Percentiles rank a stretch among this genome's conserved stretches.
These are phyloP conservation scores for Aphodius granarius DNA, from an alignment of 2,888 invertebrate species.

Conservation along the genomic window DNA sequence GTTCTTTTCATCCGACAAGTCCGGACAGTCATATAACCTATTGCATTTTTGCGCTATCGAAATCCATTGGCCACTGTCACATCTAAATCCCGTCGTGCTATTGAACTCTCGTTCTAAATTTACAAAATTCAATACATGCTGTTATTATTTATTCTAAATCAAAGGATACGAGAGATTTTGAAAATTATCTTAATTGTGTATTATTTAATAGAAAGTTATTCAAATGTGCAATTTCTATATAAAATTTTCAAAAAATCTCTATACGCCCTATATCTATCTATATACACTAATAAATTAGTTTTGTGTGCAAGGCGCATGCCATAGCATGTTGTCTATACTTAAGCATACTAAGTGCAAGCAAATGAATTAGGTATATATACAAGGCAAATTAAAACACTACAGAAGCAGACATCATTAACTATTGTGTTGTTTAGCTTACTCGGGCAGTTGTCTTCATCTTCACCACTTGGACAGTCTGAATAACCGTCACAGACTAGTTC, in stretches of 20 bases:
- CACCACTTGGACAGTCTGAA: slow-evolving; percentile 59
- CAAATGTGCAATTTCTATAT: too few species aligned
- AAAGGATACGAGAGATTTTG: neutral
- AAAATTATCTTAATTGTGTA: neutral
- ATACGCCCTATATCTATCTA: neutral
- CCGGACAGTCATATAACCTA: slow-evolving; percentile 70
- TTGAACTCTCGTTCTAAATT: slow-evolving; percentile 32
- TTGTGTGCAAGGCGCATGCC: slow-evolving; percentile 1
- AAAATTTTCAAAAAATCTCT: neutral
- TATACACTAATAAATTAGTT: neutral
- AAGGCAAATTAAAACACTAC: slow-evolving; percentile 6
- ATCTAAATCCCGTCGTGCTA: slow-evolving; percentile 60
- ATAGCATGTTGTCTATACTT: neutral
- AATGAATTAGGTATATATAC: neutral
- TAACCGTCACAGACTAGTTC: slow-evolving; percentile 62
- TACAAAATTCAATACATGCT: neutral
- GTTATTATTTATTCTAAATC: slow-evolving; percentile 3
- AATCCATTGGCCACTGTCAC: slow-evolving; percentile 75
- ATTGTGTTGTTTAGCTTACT: slow-evolving; percentile 15
- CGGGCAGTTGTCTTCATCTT: slow-evolving; percentile 65
- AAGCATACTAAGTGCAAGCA: neutral
- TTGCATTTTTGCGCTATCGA: slow-evolving; percentile 71
- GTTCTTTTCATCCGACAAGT: slow-evolving; percentile 64
- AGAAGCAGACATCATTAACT: neutral
- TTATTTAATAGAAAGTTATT: neutral